These are phyloP conservation scores for Amblyornis subalaris DNA, from an alignment of 2,113 vertebrate genomes.

Conservation along the genomic window DNA sequence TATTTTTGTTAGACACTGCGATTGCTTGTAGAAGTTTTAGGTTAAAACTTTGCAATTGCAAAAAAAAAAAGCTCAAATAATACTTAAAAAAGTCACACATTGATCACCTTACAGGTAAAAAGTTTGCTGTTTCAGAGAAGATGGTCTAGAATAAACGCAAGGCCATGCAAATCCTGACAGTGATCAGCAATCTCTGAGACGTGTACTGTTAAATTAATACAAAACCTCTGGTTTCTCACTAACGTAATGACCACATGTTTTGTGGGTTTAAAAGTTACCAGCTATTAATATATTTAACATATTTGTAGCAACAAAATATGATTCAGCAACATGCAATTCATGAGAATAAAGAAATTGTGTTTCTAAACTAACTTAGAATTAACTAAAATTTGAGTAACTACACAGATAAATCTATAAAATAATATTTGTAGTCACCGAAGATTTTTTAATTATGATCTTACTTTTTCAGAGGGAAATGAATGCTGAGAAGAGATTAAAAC, in stretches of 20 bases:
- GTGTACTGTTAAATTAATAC: not conserved
- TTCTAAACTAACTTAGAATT: not conserved
- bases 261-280: not conserved
- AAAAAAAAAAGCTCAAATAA: not conserved
- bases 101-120: not conserved
- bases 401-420: not conserved
- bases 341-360: not conserved
- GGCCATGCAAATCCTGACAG: not conserved
- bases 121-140: not conserved
- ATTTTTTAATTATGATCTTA: not conserved
- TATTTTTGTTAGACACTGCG: not conserved
- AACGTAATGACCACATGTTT: not conserved
- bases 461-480: not conserved
- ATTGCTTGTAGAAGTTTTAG: not conserved
- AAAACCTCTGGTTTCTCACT: not conserved
- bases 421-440: not conserved
- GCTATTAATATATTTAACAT: not conserved
- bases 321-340: not conserved
- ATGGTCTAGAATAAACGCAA: not conserved
- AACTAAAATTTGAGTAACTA: not conserved
- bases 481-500: not conserved
- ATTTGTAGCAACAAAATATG: not conserved
- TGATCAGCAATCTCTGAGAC: not conserved
- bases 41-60: not conserved
- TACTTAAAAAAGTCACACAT: not conserved